A percentile compares a stretch with the other conserved stretches of the same genome.
Conservation (phyloP, 2,888 invertebrate genomes). For the Autographa gamma region DNA sequence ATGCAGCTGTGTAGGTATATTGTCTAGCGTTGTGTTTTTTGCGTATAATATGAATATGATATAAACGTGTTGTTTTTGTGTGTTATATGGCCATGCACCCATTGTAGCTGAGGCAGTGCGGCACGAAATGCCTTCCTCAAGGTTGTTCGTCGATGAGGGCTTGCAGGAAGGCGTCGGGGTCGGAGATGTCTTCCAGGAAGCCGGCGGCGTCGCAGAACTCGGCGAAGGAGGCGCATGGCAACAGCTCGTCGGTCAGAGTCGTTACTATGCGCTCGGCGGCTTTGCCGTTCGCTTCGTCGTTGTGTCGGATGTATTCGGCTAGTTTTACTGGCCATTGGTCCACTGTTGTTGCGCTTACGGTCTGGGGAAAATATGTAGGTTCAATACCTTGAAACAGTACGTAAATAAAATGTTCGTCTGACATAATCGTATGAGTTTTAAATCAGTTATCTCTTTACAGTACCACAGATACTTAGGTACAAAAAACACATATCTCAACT, state of each 20-base stretch:
- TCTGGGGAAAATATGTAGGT: slow-evolving; percentile 82
- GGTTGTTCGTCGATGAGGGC: slow-evolving; percentile 76
- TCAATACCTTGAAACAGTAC: too few species aligned
- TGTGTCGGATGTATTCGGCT: slow-evolving; percentile 97
- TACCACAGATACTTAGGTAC: too few species aligned
- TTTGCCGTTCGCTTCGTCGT: slow-evolving; percentile 97
- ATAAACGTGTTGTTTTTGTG: background rate
- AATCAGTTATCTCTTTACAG: too few species aligned
- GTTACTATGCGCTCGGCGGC: slow-evolving; percentile 95
- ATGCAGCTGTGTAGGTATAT: slow-evolving; percentile 20
- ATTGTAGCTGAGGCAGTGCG: slow-evolving; percentile 73
- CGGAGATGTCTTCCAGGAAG: slow-evolving; percentile 91
- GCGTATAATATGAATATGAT: background rate
- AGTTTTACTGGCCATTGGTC: slow-evolving; percentile 97
- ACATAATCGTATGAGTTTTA: too few species aligned
- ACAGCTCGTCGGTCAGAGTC: slow-evolving; percentile 95
- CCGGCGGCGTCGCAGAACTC: slow-evolving; percentile 98
- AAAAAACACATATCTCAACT: too few species aligned
- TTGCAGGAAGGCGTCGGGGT: slow-evolving; percentile 88
- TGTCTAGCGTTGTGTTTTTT: background rate
- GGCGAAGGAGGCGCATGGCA: slow-evolving; percentile 96
- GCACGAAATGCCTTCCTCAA: slow-evolving; percentile 71
- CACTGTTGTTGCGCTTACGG: slow-evolving; percentile 91
- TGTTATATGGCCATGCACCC: slow-evolving; percentile 74
- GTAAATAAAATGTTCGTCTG: too few species aligned